Evolutionary conservation across 2,113 vertebrate species (phyloP).

Genomic region (Helogale parvula): DNA sequence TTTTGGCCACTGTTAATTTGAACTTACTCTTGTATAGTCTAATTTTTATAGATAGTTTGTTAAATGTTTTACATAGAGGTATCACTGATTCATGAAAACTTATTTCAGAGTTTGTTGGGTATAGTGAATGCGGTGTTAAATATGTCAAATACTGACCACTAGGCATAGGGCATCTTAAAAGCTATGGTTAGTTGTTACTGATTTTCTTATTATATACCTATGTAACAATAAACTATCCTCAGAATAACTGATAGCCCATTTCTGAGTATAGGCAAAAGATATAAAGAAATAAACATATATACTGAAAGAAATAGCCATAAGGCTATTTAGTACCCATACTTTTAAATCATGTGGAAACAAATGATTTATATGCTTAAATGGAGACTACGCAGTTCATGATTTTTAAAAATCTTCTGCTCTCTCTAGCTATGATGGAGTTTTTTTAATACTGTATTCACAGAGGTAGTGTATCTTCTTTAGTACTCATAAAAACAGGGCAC

Average conservation of each 20-base stretch:
- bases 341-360: not conserved
- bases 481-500: not conserved
- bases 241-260: not conserved
- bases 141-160: not conserved
- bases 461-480: not conserved
- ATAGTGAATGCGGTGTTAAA: not conserved
- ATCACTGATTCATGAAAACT: not conserved
- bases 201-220: not conserved
- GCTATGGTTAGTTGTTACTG: not conserved
- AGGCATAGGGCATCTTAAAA: not conserved
- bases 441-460: not conserved
- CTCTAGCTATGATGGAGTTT: not conserved
- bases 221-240: not conserved
- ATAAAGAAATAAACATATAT: not conserved
- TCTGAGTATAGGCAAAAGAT: not conserved
- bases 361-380: not conserved
- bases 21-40: not conserved
- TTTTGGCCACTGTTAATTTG: not conserved
- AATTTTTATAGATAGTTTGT: not conserved
- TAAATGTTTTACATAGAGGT: not conserved
- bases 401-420: not conserved
- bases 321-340: not conserved
- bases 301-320: not conserved
- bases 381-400: not conserved
- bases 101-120: not conserved